These are phyloP conservation scores for Brachionus sp. DNA, from an alignment of 1,140 invertebrate species.

Conservation along the genomic window DNA sequence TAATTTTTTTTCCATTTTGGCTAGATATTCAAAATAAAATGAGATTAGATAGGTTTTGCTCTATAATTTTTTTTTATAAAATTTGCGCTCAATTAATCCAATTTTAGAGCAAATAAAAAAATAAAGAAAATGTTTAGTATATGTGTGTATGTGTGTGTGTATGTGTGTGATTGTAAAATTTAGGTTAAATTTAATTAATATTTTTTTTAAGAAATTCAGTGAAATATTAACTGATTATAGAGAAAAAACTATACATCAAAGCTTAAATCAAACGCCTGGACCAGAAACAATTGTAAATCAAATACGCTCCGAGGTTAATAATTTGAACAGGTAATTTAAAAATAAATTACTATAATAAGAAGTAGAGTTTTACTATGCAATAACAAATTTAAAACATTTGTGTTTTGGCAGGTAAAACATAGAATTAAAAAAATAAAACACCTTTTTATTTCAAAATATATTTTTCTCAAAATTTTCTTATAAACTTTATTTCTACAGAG, in stretches of 20 bases:
- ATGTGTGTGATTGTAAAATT: neutral
- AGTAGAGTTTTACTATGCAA: neutral
- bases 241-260: slow-evolving; percentile 13
- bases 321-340: slow-evolving; percentile 25
- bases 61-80: too few species aligned
- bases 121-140: too few species aligned
- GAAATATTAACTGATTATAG: slow-evolving; percentile 26
- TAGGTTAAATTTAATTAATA: slow-evolving; percentile 20
- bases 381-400: neutral
- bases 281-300: neutral
- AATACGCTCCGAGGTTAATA: neutral
- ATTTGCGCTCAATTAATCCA: too few species aligned
- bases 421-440: neutral
- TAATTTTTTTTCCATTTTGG: too few species aligned
- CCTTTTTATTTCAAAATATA: neutral
- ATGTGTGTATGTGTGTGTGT: neutral
- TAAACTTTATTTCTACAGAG: neutral
- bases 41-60: too few species aligned
- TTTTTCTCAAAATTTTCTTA: neutral
- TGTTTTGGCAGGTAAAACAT: neutral
- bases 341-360: neutral
- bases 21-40: too few species aligned
- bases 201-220: slow-evolving; percentile 28
- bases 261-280: neutral
- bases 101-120: too few species aligned